Base-by-base conservation (phyloP, 2,113 vertebrate genomes). In the Ahaetulla prasina region DNA sequence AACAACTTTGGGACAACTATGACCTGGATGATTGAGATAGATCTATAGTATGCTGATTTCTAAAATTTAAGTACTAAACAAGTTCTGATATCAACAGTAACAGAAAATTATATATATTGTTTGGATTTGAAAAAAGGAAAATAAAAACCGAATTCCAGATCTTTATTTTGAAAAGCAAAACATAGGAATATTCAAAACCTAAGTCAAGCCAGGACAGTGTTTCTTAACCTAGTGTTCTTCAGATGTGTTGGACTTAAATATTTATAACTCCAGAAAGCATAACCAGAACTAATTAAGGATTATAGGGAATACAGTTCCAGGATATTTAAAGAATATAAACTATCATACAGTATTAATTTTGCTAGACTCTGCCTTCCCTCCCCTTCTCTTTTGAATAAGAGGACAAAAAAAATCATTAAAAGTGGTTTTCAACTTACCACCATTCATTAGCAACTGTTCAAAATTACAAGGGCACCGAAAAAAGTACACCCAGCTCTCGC, bases 171-270 rank as follows among this genome's bases (percentile, higher is more conserved):
- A 57, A 30, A 49, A 18, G 14, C 80, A 55, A 89, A 43, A 7
- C 22, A 88, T 23, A 63, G 47, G 12, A 47, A 86, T 90, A 89
- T 85, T 92, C 54, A 93, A 74, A 94, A 93, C 87, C 93, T 87
- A 92, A 43, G 50, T 88, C 47, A 89, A 68, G 90, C 87, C 89
- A 85, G 89, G 60, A 80, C 39, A 39, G 68, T 39, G 68, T 80
- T 80, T 80, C 68, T 80, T 39, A 80, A 80, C 6, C 2, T 18
- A 3, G 6, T 20, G n/a, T 20, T 80, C 68, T 39, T 39, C 68
- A 39, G 68, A 80, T 39, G n/a, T 80, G 35, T 39, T 80, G 68
- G 16, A 39, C n/a, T 80, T 18, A 80, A 80, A 80, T 80, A 39
- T 8, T 39, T 80, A 20, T 80, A 80, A 80, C 68, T 20, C 68